Evolutionary conservation across 2,888 invertebrate genomes (phyloP).

Genomic region (Drosophila formosana): DNA sequence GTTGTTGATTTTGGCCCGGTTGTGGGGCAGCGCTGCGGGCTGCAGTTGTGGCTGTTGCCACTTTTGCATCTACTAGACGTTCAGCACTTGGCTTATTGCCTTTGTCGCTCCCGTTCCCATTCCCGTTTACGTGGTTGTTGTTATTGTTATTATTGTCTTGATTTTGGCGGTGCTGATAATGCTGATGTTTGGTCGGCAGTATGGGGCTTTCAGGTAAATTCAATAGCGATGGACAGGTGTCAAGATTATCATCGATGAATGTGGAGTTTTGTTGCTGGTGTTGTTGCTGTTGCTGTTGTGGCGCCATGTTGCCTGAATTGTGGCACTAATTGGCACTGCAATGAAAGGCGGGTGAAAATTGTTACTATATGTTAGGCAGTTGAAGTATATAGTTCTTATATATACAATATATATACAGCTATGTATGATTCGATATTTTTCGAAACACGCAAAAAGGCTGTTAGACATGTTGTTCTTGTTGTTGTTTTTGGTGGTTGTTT

Average conservation of each 20-base stretch:
- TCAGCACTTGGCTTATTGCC: constrained; percentile 39
- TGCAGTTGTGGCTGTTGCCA: constrained; percentile 26
- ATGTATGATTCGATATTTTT: constrained; percentile 20
- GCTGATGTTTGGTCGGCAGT: constrained; percentile 68
- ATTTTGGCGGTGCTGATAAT: constrained; percentile 42
- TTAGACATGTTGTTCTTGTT: constrained; percentile 39
- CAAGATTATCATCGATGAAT: constrained; percentile 81
- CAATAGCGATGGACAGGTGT: constrained; percentile 76
- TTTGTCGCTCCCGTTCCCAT: constrained; percentile 19
- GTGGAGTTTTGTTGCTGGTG: constrained; percentile 82
- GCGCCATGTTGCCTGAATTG: constrained; percentile 71
- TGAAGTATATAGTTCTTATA: constrained; percentile 5
- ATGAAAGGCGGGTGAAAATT: constrained; percentile 39
- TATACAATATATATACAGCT: constrained; percentile 12
- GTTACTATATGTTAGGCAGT: constrained; percentile 28
- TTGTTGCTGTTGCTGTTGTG: constrained; percentile 56
- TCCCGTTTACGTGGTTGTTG: constrained; percentile 26
- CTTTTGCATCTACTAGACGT: constrained; percentile 34
- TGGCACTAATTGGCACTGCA: constrained; percentile 65
- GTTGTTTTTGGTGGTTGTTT: constrained; percentile 32
- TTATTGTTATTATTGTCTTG: constrained; percentile 55
- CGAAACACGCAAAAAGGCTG: constrained; percentile 61
- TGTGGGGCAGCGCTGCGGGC: constrained; percentile 19
- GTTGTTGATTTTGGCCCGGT: constrained; percentile 64
- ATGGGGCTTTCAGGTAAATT: constrained; percentile 83